A percentile compares a stretch with the other conserved stretches of the same genome.
Conservation (phyloP, 2,113 vertebrate species). For the Coreoperca whiteheadi region DNA sequence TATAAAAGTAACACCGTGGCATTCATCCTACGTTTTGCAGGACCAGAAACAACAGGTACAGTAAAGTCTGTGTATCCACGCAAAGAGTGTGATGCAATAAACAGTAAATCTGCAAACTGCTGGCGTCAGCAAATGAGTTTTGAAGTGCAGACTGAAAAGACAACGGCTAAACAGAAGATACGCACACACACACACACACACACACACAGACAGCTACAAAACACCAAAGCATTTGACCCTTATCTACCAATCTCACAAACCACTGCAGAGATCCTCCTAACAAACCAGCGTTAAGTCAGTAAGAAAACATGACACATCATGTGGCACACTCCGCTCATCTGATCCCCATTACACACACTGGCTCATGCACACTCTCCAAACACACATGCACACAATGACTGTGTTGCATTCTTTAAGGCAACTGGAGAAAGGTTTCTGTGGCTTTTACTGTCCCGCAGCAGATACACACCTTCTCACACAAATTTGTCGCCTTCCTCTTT, state of each 20-base stretch:
- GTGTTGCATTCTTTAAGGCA: constrained; percentile 80
- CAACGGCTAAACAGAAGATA: neutral
- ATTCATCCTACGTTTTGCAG: neutral
- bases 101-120: constrained; percentile 21
- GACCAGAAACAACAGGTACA: constrained; percentile 8
- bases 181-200: too few relatives aligned
- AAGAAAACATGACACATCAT: constrained; percentile 6
- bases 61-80: neutral
- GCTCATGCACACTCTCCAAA: constrained; percentile 24
- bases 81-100: neutral
- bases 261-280: neutral
- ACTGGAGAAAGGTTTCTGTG: constrained; percentile 68
- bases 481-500: neutral
- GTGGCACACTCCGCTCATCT: neutral
- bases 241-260: neutral
- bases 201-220: neutral
- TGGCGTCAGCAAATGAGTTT: neutral
- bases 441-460: constrained; percentile 51
- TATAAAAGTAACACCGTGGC: neutral
- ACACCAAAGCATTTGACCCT: neutral
- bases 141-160: constrained; percentile 28
- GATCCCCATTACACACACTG: constrained; percentile 7
- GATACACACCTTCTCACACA: constrained; percentile 54
- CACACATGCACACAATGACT: constrained; percentile 40
- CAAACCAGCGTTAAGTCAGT: neutral